A percentile compares a stretch with the other conserved stretches of the same genome.
phyloP scores from a whole-genome alignment of 2,888 invertebrate species.

The Orthonevra nobilis region DNA sequence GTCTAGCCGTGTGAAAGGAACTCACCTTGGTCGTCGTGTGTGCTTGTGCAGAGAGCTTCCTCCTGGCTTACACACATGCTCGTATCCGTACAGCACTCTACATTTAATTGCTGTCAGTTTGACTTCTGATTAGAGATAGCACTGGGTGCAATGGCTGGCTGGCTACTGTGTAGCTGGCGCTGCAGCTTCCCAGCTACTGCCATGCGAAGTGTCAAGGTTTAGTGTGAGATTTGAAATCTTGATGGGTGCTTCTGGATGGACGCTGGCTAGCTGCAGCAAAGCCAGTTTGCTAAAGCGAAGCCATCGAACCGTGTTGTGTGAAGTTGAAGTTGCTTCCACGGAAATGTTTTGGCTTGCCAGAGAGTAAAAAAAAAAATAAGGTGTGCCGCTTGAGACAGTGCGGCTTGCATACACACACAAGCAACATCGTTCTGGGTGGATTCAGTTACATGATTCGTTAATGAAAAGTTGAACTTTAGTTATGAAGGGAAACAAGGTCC shows the following conservation, averaged over 20 bases:
- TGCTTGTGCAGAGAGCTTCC: not conserved
- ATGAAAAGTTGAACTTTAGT: slow-evolving; percentile 50
- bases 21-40: slow-evolving; percentile 40
- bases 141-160: slow-evolving; percentile 51
- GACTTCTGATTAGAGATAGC: slow-evolving; percentile 67
- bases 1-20: slow-evolving; percentile 45
- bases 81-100: slow-evolving; percentile 57
- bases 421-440: no score
- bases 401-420: slow-evolving; percentile 29
- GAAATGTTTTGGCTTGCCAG: slow-evolving; percentile 62
- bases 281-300: no score
- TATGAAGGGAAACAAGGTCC: not conserved
- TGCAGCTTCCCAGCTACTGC: slow-evolving; percentile 11
- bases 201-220: slow-evolving; percentile 62
- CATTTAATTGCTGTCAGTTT: slow-evolving; percentile 70
- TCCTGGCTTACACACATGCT: not conserved
- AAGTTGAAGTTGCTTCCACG: slow-evolving; percentile 40
- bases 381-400: slow-evolving; percentile 53
- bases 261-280: not conserved
- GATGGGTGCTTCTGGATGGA: slow-evolving; percentile 49
- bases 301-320: slow-evolving; percentile 28
- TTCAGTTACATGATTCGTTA: no score
- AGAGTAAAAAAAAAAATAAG: no score
- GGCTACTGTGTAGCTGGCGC: slow-evolving; percentile 32
- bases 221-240: slow-evolving; percentile 66